Base-by-base conservation (phyloP, 2,888 invertebrate genomes). In the Apamea monoglypha region DNA sequence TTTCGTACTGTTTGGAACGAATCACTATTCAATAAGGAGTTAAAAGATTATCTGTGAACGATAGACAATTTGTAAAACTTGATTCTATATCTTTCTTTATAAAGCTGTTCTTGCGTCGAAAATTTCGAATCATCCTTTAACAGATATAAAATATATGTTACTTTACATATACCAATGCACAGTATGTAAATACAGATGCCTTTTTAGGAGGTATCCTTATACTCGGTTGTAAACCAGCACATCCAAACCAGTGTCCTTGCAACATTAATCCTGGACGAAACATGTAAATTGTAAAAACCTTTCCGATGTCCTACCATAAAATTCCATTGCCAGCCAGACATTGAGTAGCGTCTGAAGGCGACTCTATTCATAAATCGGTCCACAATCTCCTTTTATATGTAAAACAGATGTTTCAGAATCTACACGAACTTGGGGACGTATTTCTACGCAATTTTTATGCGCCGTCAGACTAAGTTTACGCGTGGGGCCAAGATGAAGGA, bases 371-470 rank as follows among this genome's bases (percentile, higher is more conserved):
- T 88, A 89, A 89, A 89, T 89, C 88, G 86, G 87, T 81, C 74
- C 53, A 82, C 82, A 87, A 72, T 81, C 83, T 78, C 82, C 88
- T 90, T 91, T 90, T 91, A 90, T 90, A 91, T 91, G 91, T 89
- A 90, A 91, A 91, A 88, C 88, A 83, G 87, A 86, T 85, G 85
- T 85, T 88, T 81, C 80, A 75, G 81, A 81, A 86, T 84, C 81
- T 89, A 76, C 87, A 72, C 74, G 66, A 79, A 76, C 63, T 78
- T 76, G 87, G 36, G 44, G 74, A 81, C 76, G 80, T 87, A 90
- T 88, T 86, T 88, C 85, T 86, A 70, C 64, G 72, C 84, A 85
- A 85, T 90, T 90, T 91, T 91, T 91, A 91, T 91, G 90, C 80
- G 74, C 78, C 79, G 87, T 86, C 90, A 83, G 72, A 85, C 85